Conservation (phyloP, 2,797 vertebrate species). For the Manis pentadactyla region DNA sequence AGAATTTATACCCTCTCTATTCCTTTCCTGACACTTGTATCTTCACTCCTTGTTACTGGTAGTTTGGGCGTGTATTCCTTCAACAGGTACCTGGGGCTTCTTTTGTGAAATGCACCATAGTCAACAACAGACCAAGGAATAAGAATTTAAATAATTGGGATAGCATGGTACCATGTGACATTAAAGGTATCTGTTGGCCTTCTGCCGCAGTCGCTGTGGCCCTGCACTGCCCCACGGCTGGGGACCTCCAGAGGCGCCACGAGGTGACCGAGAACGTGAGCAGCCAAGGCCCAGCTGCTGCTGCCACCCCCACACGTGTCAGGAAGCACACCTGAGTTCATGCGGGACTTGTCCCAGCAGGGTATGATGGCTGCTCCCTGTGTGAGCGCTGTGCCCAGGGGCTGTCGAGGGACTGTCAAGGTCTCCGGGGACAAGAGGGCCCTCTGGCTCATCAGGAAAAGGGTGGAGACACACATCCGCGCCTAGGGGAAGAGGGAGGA, state of each 20-base stretch:
- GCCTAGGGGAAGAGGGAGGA: background rate
- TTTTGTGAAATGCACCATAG: background rate
- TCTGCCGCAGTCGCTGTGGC: background rate
- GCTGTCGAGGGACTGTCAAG: background rate
- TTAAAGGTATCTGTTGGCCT: background rate
- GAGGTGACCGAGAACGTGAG: too few relatives aligned
- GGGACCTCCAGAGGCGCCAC: accelerated
- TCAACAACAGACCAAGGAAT: background rate
- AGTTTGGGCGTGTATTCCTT: background rate
- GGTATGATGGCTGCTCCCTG: too few relatives aligned
- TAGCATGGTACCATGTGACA: background rate
- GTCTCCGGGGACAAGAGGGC: background rate
- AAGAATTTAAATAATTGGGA: background rate
- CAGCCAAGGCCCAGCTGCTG: too few relatives aligned
- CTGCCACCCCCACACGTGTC: too few relatives aligned
- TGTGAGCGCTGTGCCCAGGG: background rate
- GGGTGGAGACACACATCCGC: background rate
- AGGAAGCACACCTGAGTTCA: background rate
- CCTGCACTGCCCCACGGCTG: background rate
- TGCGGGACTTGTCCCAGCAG: background rate
- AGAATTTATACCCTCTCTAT: background rate
- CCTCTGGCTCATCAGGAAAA: background rate
- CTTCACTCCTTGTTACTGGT: background rate
- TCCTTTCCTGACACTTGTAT: background rate
- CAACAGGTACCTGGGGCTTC: background rate